Evolutionary conservation across 2,888 invertebrate genomes (phyloP), one percentile per base, ranked within the genome.

Genomic region (Thymelicus acteon): DNA sequence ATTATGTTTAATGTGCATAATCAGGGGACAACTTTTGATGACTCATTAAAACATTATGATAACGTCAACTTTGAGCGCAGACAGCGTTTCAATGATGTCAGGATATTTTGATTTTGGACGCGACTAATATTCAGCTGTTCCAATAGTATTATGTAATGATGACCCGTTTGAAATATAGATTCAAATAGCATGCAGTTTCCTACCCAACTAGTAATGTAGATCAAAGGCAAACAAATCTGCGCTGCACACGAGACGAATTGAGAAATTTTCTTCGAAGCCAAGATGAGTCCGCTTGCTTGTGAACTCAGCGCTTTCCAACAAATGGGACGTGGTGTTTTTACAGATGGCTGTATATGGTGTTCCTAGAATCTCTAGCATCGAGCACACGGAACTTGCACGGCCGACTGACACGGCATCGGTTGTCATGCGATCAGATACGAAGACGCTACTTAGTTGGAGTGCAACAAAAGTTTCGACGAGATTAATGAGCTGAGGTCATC

Each of bases 351-450:
- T 74, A 67, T 73, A 75, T 74, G 78, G 81, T 80, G 80, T 89
- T 88, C 86, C 75, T 79, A 75, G 88, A 88, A 88, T 82, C 77
- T 78, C 76, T 78, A 76, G 78, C 78, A 87, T 85, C 77, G 86
- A 85, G 87, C 80, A 77, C 88, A 91, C 91, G 93, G 92, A 89
- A 84, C 85, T 82, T 73, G 74, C 75, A 75, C 80, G 91, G 79
- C 90, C 89, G 84, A 90, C 90, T 92, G 87, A 92, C 91, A 90
- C 81, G 80, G 78, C 82, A 80, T 74, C 75, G 77, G 77, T 76
- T 77, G 73, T 75, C 62, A 58, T 58, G 61, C 61, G 66, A 66
- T 58, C 39, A 40, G 47, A 67, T 60, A 48, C 48, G 49, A 48
- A 58, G 48, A 52, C 49, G 64, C 63, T 12, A 63, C 57, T 64